phyloP scores from a whole-genome alignment of 2,888 invertebrate species.

The Allygus modestus region DNA sequence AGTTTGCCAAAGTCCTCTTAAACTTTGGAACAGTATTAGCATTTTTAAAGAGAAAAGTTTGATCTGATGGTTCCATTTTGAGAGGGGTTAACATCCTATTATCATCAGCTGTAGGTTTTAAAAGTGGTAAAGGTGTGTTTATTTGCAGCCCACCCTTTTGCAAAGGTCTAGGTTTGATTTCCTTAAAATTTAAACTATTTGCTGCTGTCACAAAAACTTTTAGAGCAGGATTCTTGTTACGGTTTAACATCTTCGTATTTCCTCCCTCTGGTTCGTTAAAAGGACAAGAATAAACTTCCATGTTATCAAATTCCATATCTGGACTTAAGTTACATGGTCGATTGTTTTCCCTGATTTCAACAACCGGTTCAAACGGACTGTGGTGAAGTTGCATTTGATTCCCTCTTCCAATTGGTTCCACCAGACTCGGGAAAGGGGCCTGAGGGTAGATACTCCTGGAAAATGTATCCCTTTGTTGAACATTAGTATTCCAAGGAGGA shows the following conservation, averaged over 20 bases:
- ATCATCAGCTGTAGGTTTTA: background rate
- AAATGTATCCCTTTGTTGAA: background rate
- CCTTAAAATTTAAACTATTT: slow-evolving; percentile 4
- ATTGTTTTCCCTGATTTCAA: background rate
- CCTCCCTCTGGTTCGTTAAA: background rate
- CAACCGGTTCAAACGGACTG: background rate
- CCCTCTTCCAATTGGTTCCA: background rate
- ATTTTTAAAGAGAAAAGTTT: slow-evolving; percentile 2
- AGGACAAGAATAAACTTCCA: slow-evolving; percentile 35
- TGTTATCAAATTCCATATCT: slow-evolving; percentile 48
- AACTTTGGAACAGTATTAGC: background rate
- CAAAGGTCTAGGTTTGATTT: slow-evolving; percentile 1
- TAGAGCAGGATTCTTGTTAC: background rate
- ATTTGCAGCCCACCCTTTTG: background rate
- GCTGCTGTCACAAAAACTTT: background rate
- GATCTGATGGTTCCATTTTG: slow-evolving; percentile 7
- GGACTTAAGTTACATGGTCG: slow-evolving; percentile 12
- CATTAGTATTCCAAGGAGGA: background rate
- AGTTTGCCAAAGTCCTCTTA: background rate
- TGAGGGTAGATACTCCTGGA: background rate
- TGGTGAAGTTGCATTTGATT: background rate
- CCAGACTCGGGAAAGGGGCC: too few relatives aligned
- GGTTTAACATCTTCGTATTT: background rate
- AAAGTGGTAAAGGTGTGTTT: background rate
- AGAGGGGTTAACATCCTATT: background rate